These are phyloP conservation scores for pig (Sus scrofa) DNA, from an alignment of 2,113 vertebrate species.

Conservation along the genomic window T2T-Sscrofa CM000818.6:117383501-117384000, in stretches of 20 bases:
- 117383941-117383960: no score
- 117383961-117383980: no score
- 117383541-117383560: background rate
- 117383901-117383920: background rate
- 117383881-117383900: background rate
- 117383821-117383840: background rate
- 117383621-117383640: background rate
- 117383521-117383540: background rate
- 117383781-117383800: fast-evolving
- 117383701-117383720: background rate
- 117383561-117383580: background rate
- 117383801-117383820: background rate
- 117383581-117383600: background rate
- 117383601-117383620: fast-evolving
- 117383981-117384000: no score
- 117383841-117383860: background rate
- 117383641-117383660: background rate
- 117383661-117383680: background rate
- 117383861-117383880: background rate
- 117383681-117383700: background rate
- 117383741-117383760: fast-evolving
- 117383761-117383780: background rate
- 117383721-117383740: background rate
- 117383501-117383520: background rate
- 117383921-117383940: no score